Base-by-base conservation (phyloP, 53 echinoderm and acorn worm genomes). In the Patiria pectinifera region DNA sequence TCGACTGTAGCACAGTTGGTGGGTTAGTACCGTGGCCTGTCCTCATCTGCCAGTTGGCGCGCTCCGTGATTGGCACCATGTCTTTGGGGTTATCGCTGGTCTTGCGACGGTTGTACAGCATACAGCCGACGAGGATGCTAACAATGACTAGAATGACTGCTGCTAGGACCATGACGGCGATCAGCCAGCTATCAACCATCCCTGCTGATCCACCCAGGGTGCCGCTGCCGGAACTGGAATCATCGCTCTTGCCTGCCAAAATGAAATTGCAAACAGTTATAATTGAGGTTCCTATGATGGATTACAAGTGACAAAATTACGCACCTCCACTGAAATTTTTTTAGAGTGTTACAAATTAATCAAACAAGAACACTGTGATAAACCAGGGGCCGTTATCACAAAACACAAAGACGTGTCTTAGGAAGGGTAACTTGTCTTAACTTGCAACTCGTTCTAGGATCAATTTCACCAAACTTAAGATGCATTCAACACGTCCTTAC, bases 11-110 rank as follows among this genome's bases (percentile, higher is more conserved):
- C 35, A 83, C 62, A 12, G 22, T 23, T 11, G 66, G 66, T 4
- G 66, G 66, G 66, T 18, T 6, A 0, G 89, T 89, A 21, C 89
- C 89, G 75, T 93, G 82, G 18, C 93, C 93, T 46, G 49, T 82
- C 1, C 93, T 63, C 81, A 93, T 78, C 81, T 93, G 87, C 93
- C 93, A 93, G 70, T 93, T 93, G 82, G 86, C 93, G 11, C 82
- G 80, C 18, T 71, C 87, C 79, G 24, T 61, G 59, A 44, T 14
- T 23, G 78, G 79, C 25, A 11, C 10, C 0, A 11, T 48, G 69
- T 48, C 78, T 15, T 19, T 47, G 7, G 48, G 13, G n/a, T 11
- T 45, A 2, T 3, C 59, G 25, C 19, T 44, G 10, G 70, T 48
- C 19, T 93, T 89, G 71, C 82, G 79, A 47, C 90, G 93, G 4